Evolutionary conservation across 1,140 invertebrate species (phyloP), one percentile per base, ranked within the genome.

Genomic region (Aricia agestis): DNA sequence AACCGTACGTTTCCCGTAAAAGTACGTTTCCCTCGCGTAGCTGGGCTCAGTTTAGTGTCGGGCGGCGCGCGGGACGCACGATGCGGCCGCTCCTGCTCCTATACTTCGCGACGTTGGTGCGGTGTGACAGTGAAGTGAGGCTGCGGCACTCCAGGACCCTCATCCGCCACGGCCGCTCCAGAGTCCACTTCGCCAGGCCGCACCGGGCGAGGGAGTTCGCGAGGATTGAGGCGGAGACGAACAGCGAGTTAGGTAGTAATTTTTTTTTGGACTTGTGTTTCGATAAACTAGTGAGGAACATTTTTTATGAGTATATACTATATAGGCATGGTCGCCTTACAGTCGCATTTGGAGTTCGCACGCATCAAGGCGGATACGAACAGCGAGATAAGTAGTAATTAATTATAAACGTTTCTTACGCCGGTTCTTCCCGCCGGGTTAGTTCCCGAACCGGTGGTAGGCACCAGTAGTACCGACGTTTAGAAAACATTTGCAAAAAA

Each of bases 41-140:
- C 6, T 5, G 19, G 18, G 19, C 59, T 79, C 80, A 86, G 84
- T 86, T 72, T 72, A 67, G 70, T 74, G 70, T 71, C 72, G 67
- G 79, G 77, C 69, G 73, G 71, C 77, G 82, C 15, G 68, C 52
- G 68, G 82, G 68, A 67, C 79, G 83, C 76, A 82, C 85, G 66
- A 84, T 86, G 83, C 82, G 84, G 76, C 77, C 84, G 74, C 76
- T 88, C 69, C 70, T 87, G 25, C 63, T 87, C 19, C 78, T 87
- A 84, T 87, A 87, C 79, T 79, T 89, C 83, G 85, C 81, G 83
- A 75, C 84, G 71, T 80, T 87, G 76, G 85, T 89, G 81, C 75
- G 83, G 5, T 83, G 85, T 80, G 82, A 84, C 58, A 78, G 82
- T 86, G 85, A 86, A 74, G 82, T 87, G 80, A 86, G 83, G 74